These are phyloP conservation scores for Drosophila vallismaia DNA, from an alignment of 2,888 invertebrate species.

Conservation along the genomic window DNA sequence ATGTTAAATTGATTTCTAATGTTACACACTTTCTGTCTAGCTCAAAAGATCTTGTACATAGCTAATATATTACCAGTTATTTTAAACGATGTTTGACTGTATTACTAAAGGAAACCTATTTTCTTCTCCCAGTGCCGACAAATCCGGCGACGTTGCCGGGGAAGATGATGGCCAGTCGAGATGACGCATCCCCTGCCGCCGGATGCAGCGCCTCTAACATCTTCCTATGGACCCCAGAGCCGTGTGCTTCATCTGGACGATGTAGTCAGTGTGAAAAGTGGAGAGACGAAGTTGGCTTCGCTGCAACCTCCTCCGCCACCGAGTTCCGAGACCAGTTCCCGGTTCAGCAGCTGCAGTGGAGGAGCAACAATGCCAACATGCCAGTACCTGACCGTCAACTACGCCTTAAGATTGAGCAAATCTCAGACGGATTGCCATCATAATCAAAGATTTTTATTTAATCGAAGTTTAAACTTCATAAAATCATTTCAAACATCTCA, in stretches of 20 bases:
- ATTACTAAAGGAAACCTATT: constrained; percentile 73
- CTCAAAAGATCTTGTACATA: too few relatives aligned
- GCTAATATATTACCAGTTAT: too few relatives aligned
- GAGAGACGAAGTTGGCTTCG: constrained; percentile 75
- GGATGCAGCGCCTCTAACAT: constrained; percentile 7
- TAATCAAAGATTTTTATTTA: too few relatives aligned
- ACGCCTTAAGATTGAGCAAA: constrained; percentile 84
- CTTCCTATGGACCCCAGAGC: constrained; percentile 59
- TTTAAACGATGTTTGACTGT: constrained; percentile 11
- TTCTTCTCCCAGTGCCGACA: constrained; percentile 39
- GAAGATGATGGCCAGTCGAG: constrained; percentile 40
- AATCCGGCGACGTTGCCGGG: constrained; percentile 26
- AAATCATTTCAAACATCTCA: too few relatives aligned
- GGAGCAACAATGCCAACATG: constrained; percentile 56
- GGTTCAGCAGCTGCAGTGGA: constrained; percentile 12
- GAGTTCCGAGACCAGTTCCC: constrained; percentile 4
- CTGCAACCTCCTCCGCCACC: constrained; percentile 39
- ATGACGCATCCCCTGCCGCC: constrained; percentile 67
- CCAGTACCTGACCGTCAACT: constrained; percentile 86
- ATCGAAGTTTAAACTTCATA: too few relatives aligned
- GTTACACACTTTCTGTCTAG: too few relatives aligned
- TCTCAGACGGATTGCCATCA: constrained; percentile 84
- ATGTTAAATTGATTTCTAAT: too few relatives aligned
- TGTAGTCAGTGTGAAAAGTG: constrained; percentile 69
- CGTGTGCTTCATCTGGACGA: constrained; percentile 73